phyloP scores from a whole-genome alignment of 1,140 invertebrate species.

The Brachionus koreanus region DNA sequence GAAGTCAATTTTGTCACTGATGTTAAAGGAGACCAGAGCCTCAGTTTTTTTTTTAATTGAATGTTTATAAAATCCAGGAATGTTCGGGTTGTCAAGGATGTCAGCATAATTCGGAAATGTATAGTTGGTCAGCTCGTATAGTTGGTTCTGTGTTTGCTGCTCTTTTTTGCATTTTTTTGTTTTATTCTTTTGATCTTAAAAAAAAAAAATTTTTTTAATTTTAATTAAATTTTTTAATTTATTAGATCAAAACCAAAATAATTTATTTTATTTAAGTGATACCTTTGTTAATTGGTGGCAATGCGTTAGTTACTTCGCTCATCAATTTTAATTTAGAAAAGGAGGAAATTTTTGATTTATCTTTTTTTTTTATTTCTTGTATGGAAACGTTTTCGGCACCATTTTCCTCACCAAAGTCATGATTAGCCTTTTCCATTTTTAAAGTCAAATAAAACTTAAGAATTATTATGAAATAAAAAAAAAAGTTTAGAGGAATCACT shows the following conservation, averaged over 20 bases:
- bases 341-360: neutral
- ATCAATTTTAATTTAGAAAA: neutral
- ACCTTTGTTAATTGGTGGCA: neutral
- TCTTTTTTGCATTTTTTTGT: neutral
- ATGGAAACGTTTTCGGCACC: neutral
- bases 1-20: neutral
- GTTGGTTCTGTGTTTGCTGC: neutral
- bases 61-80: neutral
- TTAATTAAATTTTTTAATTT: neutral
- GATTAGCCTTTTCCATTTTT: no score
- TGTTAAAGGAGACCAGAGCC: neutral
- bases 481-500: neutral
- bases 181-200: neutral
- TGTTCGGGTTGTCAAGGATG: neutral
- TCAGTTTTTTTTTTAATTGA: slow-evolving; percentile 19
- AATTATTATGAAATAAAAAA: neutral
- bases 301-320: neutral
- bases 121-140: neutral
- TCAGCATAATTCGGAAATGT: neutral
- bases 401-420: neutral
- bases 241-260: neutral
- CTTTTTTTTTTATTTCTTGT: neutral
- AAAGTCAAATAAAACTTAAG: neutral
- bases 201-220: neutral
- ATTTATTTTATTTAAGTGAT: neutral